Evolutionary conservation across 2,113 vertebrate genomes (phyloP).

Genomic region (Mastomys coucha): DNA sequence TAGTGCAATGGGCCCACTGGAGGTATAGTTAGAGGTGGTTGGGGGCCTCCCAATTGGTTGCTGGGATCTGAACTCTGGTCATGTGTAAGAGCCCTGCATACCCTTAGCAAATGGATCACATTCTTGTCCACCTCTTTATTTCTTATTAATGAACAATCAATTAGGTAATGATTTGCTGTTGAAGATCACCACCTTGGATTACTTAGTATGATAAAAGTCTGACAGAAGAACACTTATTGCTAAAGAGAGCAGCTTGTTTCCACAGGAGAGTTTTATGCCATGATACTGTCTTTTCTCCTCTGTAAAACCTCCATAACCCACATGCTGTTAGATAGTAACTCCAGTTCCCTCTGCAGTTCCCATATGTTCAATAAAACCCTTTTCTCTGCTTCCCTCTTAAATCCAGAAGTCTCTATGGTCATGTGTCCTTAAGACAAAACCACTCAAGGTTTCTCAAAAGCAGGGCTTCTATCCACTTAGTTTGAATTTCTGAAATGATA

Average conservation of each 20-base stretch:
- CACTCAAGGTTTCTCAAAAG: not conserved
- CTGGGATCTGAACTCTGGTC: not conserved
- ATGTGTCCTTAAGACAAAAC: not conserved
- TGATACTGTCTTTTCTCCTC: not conserved
- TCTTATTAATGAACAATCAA: not conserved
- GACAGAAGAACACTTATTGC: not conserved
- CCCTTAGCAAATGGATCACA: not conserved
- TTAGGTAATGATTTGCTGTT: not conserved
- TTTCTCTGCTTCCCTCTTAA: constrained; percentile 23
- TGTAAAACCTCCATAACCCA: not conserved
- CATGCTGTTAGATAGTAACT: not conserved
- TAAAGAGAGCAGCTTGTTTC: not conserved
- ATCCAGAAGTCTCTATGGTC: not conserved
- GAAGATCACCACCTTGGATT: not conserved
- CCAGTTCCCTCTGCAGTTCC: not conserved
- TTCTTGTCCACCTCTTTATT: not conserved
- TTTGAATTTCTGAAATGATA: not conserved
- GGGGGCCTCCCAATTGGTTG: not conserved
- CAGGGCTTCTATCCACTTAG: not conserved
- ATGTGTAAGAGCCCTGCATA: no score
- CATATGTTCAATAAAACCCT: not conserved
- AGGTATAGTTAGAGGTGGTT: no score
- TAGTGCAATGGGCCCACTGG: not conserved
- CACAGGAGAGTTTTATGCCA: not conserved
- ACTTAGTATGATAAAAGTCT: not conserved